Conservation (phyloP, 2,888 invertebrate genomes). For the Amorpha juglandis region DNA sequence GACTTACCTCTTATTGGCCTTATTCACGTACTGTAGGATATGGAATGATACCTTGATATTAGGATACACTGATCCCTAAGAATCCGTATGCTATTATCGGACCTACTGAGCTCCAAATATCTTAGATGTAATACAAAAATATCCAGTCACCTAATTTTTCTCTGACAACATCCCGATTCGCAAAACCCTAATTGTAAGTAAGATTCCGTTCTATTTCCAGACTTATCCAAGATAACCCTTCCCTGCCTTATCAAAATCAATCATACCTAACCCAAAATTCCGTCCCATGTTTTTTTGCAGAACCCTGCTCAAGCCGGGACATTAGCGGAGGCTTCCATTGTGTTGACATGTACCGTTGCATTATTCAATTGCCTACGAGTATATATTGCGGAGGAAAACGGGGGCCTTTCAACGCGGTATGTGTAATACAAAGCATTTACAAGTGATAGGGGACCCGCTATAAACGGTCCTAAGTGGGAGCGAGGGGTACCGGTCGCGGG, state of each 20-base stretch:
- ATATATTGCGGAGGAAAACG: constrained; percentile 35
- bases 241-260: constrained; percentile 27
- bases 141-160: neutral
- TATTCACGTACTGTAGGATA: too few species aligned
- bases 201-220: constrained; percentile 21
- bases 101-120: neutral
- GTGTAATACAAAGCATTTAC: constrained; percentile 58
- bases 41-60: too few species aligned
- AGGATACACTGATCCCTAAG: neutral
- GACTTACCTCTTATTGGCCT: too few species aligned
- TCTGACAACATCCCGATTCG: neutral
- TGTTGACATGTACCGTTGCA: constrained; percentile 55
- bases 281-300: constrained; percentile 48
- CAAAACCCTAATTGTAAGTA: constrained; percentile 20
- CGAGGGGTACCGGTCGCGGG: constrained; percentile 35
- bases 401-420: constrained; percentile 37
- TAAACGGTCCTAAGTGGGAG: constrained; percentile 48
- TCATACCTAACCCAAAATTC: constrained; percentile 38
- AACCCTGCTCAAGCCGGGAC: constrained; percentile 50
- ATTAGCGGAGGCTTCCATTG: constrained; percentile 44
- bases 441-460: constrained; percentile 55
- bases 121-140: neutral
- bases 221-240: constrained; percentile 13
- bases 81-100: neutral
- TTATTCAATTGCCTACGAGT: constrained; percentile 61